Conservation (phyloP, 2,113 vertebrate species). For the Atlantisia rogersi region DNA sequence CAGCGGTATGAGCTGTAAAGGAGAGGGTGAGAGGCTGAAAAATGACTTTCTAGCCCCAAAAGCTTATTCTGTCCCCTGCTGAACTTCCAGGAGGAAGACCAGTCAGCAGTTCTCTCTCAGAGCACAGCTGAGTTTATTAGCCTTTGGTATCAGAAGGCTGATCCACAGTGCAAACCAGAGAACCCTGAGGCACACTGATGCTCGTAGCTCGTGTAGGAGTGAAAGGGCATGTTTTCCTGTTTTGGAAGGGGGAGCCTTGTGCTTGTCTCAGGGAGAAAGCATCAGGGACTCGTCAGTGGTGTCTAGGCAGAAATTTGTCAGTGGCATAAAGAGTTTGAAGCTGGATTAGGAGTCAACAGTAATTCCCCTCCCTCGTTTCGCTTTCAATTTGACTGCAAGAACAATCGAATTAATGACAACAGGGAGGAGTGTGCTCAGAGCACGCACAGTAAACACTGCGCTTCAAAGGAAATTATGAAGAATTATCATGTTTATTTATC, state of each 20-base stretch:
- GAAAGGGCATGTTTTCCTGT: not conserved
- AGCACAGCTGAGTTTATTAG: not conserved
- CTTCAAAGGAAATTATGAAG: constrained; percentile 25
- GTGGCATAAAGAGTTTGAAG: not conserved
- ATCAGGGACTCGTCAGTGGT: not conserved
- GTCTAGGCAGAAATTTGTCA: not conserved
- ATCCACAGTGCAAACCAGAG: accelerated
- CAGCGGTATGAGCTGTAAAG: not conserved
- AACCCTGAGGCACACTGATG: not conserved
- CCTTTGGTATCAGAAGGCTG: not conserved
- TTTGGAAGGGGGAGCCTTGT: not conserved
- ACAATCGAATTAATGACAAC: constrained; percentile 31
- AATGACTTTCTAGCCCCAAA: not conserved
- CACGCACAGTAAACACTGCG: not conserved
- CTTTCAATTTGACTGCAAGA: constrained; percentile 12
- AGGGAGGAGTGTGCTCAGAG: not conserved
- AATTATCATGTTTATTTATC: constrained; percentile 24
- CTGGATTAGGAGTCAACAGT: not conserved
- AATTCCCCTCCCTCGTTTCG: not conserved
- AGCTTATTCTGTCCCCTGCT: not conserved
- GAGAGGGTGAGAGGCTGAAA: not conserved
- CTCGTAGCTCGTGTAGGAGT: not conserved
- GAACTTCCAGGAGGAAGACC: not conserved
- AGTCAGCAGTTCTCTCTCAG: not conserved
- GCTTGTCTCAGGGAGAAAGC: not conserved